A percentile compares a stretch with the other conserved stretches of the same genome.
phyloP scores from a whole-genome alignment of 64 coral and sea anemone species.

The Montipora efflorescens region DNA sequence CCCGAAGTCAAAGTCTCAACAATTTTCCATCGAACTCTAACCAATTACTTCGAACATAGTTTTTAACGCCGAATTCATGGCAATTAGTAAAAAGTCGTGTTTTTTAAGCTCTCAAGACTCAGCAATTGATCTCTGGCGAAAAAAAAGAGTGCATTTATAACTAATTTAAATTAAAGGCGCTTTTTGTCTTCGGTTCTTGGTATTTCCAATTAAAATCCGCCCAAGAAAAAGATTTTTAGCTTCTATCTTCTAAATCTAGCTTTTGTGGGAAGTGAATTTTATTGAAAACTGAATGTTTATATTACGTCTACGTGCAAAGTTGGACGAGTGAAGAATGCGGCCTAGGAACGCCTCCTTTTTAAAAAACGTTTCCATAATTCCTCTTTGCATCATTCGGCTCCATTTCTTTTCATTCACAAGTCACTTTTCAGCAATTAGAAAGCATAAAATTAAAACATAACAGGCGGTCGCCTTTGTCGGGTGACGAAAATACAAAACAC shows the following conservation, averaged over 20 bases:
- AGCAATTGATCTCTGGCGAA: too few species aligned
- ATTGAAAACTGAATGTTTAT: background rate
- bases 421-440: constrained; percentile 40
- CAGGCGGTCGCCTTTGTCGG: background rate
- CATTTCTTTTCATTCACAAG: background rate
- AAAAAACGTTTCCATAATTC: background rate
- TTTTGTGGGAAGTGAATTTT: background rate
- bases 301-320: background rate
- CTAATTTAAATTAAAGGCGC: too few species aligned
- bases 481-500: background rate
- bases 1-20: too few species aligned
- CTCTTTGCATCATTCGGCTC: background rate
- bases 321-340: too few species aligned
- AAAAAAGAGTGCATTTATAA: too few species aligned
- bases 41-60: too few species aligned
- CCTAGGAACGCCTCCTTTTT: constrained; percentile 14
- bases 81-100: too few species aligned
- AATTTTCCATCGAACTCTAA: too few species aligned
- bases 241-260: constrained; percentile 2
- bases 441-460: constrained; percentile 6
- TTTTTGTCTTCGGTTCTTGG: too few species aligned
- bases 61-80: too few species aligned
- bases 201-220: too few species aligned
- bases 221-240: background rate
- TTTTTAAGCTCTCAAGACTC: too few species aligned